phyloP scores from a whole-genome alignment of 2,113 vertebrate genomes.

The Anoplopoma fimbria region DNA sequence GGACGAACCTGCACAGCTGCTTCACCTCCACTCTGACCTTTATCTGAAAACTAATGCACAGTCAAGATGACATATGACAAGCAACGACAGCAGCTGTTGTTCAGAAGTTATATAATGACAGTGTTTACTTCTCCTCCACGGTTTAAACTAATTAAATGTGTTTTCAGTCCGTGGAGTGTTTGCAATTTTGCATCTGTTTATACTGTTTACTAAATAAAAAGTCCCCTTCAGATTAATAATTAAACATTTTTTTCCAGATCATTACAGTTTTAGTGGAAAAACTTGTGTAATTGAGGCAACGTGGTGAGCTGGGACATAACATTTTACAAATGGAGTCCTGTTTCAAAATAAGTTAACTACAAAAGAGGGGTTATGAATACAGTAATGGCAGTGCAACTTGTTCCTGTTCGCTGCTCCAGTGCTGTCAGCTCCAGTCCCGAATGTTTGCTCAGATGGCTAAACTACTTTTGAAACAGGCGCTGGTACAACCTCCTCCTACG shows the following conservation, averaged over 20 bases:
- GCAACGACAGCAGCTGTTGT: background rate
- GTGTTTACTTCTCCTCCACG: background rate
- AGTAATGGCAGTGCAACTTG: background rate
- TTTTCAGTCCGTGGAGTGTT: background rate
- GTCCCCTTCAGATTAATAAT: background rate
- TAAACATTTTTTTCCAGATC: background rate
- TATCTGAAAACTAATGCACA: background rate
- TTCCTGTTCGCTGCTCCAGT: background rate
- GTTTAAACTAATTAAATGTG: conserved; percentile 9
- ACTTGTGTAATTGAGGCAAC: background rate
- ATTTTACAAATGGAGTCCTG: background rate
- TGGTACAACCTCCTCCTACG: background rate
- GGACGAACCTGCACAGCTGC: conserved; percentile 52
- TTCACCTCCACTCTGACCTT: conserved; percentile 44
- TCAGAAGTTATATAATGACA: background rate
- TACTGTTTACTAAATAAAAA: background rate
- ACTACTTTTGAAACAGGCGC: background rate
- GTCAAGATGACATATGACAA: background rate
- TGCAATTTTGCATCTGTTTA: background rate
- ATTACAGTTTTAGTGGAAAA: background rate
- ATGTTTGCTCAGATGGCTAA: background rate
- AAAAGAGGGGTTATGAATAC: background rate
- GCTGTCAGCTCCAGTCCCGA: background rate
- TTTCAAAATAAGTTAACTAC: background rate
- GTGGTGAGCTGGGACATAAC: background rate